Base-by-base conservation (phyloP, 2,113 vertebrate species). In the Hemichromis elongatus region DNA sequence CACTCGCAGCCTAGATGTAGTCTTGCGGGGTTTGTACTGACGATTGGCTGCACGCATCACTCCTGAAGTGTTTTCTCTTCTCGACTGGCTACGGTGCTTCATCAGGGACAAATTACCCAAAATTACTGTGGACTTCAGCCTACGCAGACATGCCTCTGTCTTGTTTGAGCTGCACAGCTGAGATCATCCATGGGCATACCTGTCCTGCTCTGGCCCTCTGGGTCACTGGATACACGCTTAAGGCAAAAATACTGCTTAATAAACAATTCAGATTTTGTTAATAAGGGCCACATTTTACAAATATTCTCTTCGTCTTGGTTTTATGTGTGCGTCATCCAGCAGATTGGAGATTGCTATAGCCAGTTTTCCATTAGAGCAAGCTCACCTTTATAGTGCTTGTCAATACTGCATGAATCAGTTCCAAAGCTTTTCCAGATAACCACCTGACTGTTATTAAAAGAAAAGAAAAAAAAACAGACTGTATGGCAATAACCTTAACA, bases 21-120 rank as follows among this genome's bases (percentile, higher is more conserved):
- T 94, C 85, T 61, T 89, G 81, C 75, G 63, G 83, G 77, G 28
- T 85, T 37, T 84, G 92, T 78, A 59, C 85, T 81, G 90, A 84
- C 85, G 92, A 92, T 93, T 90, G 88, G 92, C 85, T 90, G 88
- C 86, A 77, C 87, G 10, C 28, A 53, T 79, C 92, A 88, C 93
- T 91, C 91, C 84, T 93, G 88, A 91, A 93, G 92, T 92, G 91
- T 91, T 88, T 88, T 84, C 86, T 84, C 55, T 82, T 86, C 56
- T 68, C 42, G 77, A 52, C 63, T 6, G n/a, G 63, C 84, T 94
- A 95, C 93, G 93, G 93, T 52, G 90, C 81, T 80, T 53, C 90
- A 88, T 24, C 88, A 92, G 93, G 95, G 95, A 96, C 95, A 96
- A 95, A 95, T 88, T 86, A 92, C 88, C 80, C 82, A 56, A 40